These are phyloP conservation scores for Drosophila ezoana DNA, from an alignment of 2,888 invertebrate species.

Conservation along the genomic window DNA sequence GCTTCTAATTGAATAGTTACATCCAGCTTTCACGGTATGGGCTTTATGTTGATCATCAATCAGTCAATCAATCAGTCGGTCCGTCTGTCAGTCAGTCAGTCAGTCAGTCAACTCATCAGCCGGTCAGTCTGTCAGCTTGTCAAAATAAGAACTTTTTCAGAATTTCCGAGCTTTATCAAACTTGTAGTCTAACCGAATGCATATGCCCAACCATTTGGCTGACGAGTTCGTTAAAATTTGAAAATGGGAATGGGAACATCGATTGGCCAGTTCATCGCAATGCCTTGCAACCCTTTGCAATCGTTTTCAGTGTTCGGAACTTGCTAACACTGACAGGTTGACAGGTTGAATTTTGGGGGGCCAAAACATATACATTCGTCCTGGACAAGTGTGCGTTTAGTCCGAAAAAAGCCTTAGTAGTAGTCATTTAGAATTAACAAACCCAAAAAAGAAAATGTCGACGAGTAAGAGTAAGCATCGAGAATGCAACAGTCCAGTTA, in stretches of 20 bases:
- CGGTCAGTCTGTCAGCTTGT: too few species aligned
- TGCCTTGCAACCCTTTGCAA: slow-evolving; percentile 3
- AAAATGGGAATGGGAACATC: background rate
- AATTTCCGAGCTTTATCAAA: too few species aligned
- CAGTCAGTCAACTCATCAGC: too few species aligned
- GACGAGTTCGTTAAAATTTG: background rate
- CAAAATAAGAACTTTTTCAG: too few species aligned
- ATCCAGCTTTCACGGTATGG: too few species aligned
- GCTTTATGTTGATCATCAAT: too few species aligned
- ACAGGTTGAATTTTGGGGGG: slow-evolving; percentile 17
- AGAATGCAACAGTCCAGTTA: slow-evolving; percentile 6
- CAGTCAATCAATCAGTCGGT: too few species aligned
- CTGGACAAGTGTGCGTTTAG: slow-evolving; percentile 21
- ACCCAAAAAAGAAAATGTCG: slow-evolving; percentile 6
- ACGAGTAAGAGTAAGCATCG: slow-evolving; percentile 6
- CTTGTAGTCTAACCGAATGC: background rate
- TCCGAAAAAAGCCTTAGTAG: slow-evolving; percentile 1
- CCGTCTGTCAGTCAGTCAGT: too few species aligned
- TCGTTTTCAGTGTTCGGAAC: background rate
- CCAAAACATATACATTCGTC: slow-evolving; percentile 11
- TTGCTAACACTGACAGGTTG: slow-evolving; percentile 30
- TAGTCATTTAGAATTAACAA: background rate
- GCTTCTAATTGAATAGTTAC: too few species aligned
- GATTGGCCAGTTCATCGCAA: slow-evolving; percentile 9
- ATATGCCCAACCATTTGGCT: background rate